Percentiles rank a stretch among this genome's conserved stretches.
phyloP scores from a whole-genome alignment of 2,888 invertebrate species.

The Drosophila anomalata region DNA sequence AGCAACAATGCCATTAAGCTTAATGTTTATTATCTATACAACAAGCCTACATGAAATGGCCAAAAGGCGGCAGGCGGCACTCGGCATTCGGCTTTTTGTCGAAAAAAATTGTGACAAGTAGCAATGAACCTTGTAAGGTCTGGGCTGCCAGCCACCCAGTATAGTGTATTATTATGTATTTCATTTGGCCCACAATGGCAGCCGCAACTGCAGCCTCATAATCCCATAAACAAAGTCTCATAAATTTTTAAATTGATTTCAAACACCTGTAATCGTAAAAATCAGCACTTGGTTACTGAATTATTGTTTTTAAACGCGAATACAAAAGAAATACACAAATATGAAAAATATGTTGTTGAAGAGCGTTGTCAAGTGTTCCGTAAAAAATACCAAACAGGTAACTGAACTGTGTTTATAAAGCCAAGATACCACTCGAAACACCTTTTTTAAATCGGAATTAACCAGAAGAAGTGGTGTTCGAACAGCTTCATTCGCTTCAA shows the following conservation, averaged over 20 bases:
- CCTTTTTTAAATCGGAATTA: constrained; percentile 11
- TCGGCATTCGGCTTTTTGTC: neutral
- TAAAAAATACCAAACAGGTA: constrained; percentile 20
- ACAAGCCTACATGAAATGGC: constrained; percentile 63
- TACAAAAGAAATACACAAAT: constrained; percentile 2
- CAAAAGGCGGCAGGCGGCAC: constrained; percentile 6
- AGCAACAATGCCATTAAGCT: constrained; percentile 73
- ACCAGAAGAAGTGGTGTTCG: neutral
- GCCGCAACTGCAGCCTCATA: neutral
- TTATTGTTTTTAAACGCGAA: constrained; percentile 2
- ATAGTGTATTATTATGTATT: neutral
- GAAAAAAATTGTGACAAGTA: constrained; percentile 67
- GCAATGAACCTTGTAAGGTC: constrained; percentile 77
- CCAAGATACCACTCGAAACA: constrained; percentile 1
- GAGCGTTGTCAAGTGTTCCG: constrained; percentile 22
- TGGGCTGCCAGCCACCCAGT: constrained; percentile 42
- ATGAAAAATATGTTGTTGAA: constrained; percentile 8
- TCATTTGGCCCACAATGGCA: constrained; percentile 25
- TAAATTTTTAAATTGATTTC: constrained; percentile 62
- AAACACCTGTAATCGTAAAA: constrained; percentile 34
- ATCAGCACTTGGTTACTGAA: constrained; percentile 27
- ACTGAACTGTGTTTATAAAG: constrained; percentile 23
- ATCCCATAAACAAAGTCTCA: constrained; percentile 48
- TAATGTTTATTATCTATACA: constrained; percentile 67
- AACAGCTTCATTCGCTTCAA: constrained; percentile 14